A percentile compares a stretch with the other conserved stretches of the same genome.
Conservation (phyloP, 2,888 invertebrate species). For the Chrysomela aeneicollis region DNA sequence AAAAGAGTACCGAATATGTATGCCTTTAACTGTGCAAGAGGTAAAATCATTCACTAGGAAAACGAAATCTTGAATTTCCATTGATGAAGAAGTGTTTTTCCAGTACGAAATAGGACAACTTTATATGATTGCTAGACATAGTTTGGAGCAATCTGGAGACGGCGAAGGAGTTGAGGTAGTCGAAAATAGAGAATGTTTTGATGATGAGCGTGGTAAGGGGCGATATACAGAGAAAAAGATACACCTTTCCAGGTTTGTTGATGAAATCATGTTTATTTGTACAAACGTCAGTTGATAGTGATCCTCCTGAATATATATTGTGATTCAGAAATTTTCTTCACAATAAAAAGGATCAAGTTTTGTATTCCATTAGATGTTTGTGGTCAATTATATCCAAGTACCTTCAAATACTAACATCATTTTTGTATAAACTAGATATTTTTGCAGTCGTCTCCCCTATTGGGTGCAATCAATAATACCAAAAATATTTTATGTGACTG, state of each 20-base stretch:
- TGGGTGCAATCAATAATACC: slow-evolving; percentile 90
- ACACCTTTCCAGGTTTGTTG: slow-evolving; percentile 80
- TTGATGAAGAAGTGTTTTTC: slow-evolving; percentile 47
- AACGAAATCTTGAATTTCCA: slow-evolving; percentile 28
- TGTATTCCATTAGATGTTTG: background rate
- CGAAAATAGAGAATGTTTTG: slow-evolving; percentile 80
- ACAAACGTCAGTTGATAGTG: background rate
- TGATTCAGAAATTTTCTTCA: no score
- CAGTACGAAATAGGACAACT: slow-evolving; percentile 92
- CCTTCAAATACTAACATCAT: background rate
- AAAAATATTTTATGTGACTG: slow-evolving; percentile 90
- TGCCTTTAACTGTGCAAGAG: slow-evolving; percentile 93
- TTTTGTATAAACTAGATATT: slow-evolving; percentile 17
- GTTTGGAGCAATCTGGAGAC: slow-evolving; percentile 87
- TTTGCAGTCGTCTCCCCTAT: slow-evolving; percentile 83
- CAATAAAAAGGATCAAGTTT: no score
- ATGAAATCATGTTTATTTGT: slow-evolving; percentile 2
- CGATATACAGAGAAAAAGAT: slow-evolving; percentile 92
- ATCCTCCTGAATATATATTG: background rate
- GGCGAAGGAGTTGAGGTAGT: slow-evolving; percentile 94
- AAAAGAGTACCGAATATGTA: slow-evolving; percentile 90
- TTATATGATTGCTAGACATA: slow-evolving; percentile 95
- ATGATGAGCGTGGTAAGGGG: slow-evolving; percentile 81
- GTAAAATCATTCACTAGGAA: slow-evolving; percentile 63
- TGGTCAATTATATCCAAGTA: background rate